Evolutionary conservation across 2,888 invertebrate genomes (phyloP), one percentile per base, ranked within the genome.

Genomic region (Flabesymbios commensalis): DNA sequence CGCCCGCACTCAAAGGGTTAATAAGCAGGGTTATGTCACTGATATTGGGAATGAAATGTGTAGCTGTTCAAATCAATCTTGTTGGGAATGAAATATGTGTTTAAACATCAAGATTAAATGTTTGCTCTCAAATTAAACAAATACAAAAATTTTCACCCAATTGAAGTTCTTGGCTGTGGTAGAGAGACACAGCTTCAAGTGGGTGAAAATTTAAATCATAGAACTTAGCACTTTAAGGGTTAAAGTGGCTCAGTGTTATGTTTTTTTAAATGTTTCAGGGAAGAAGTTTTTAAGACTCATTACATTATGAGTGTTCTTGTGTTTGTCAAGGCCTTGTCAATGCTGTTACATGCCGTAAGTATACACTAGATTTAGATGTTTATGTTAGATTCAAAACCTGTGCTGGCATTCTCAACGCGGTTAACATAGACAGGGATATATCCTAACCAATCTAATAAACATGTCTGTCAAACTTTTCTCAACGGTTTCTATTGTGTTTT

Each of bases 261-360:
- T 36, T 7, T 14, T 53, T 10, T 5, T 36, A n/a, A n/a, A n/a
- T n/a, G 32, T 36, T 5, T 7, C 75, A 85, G 84, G 49, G 77
- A 80, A 19, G 81, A 82, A 64, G 83, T 97, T 0, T 97, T 90
- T 83, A 92, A 94, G 83, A 94, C 98, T 71, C 99, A 99, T 82
- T 94, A 94, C 73, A 87, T 99, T 68, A 99, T 99, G 98, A 91
- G 94, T 36, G 90, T 91, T 14, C 85, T 99, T 59, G 93, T 97
- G 3, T 94, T 91, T 76, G 84, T 97, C 24, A 98, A 98, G 81
- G 90, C 94, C 0, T 82, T 95, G 26, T 94, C 97, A 0, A 83
- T 98, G 54, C 88, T 97, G 63, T 97, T 98, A 84, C 98, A 98
- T 81, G 94, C 94, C 31, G 84, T 86, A 42, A 24, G 59, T 58